Percentiles rank a stretch among this genome's conserved stretches.
These are phyloP conservation scores for Pygocentrus nattereri DNA, from an alignment of 2,797 vertebrate genomes.

Conservation along the genomic window DNA sequence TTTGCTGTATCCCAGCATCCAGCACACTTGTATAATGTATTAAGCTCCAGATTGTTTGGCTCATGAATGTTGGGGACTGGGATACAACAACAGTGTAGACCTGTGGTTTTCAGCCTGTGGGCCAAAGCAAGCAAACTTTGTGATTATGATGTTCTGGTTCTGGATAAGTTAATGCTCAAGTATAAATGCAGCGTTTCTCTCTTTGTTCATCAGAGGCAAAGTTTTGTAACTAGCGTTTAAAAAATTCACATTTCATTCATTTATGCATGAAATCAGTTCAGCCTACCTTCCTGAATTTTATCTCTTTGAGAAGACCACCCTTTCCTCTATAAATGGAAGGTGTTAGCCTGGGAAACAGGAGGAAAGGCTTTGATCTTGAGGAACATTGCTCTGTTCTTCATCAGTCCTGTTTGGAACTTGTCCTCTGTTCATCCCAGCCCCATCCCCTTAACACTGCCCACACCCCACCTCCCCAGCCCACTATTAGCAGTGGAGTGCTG, in stretches of 20 bases:
- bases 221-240: background rate
- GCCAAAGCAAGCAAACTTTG: background rate
- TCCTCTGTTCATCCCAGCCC: background rate
- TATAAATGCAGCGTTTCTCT: background rate
- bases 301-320: conserved; percentile 39
- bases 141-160: background rate
- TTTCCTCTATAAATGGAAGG: conserved; percentile 46
- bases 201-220: background rate
- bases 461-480: background rate
- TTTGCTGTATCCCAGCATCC: too few relatives aligned
- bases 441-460: conserved; percentile 2
- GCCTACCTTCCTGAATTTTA: conserved; percentile 15
- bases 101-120: too few relatives aligned
- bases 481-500: background rate
- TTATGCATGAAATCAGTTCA: background rate
- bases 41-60: too few relatives aligned
- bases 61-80: too few relatives aligned
- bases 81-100: too few relatives aligned
- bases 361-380: conserved; percentile 50
- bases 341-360: conserved; percentile 50
- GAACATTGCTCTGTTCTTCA: conserved; percentile 24
- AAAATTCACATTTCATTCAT: background rate
- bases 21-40: too few relatives aligned
- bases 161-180: background rate
- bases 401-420: conserved; percentile 8